These are phyloP conservation scores for Lucinisca nassula DNA, from an alignment of 2,888 invertebrate species.

Conservation along the genomic window DNA sequence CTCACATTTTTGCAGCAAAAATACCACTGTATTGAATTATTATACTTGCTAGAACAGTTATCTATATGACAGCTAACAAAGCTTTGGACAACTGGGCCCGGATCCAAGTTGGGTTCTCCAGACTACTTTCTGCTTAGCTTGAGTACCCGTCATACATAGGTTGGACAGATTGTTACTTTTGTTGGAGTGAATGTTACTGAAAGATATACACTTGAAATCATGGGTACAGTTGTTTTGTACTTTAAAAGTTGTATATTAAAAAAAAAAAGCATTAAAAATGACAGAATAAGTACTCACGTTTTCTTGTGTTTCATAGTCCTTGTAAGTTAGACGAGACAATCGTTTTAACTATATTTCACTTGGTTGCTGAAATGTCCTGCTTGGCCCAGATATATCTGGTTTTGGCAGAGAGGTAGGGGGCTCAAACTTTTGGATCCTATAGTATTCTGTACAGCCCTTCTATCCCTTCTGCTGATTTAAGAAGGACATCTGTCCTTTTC, in stretches of 20 bases:
- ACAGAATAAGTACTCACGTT: not conserved
- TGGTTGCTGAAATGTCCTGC: not conserved
- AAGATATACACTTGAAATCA: not conserved
- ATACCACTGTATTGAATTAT: no score
- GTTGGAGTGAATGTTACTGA: not conserved
- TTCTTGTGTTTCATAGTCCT: not conserved
- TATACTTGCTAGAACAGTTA: no score
- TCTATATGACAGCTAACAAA: no score
- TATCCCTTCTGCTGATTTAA: no score
- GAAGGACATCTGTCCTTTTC: no score
- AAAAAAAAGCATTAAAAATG: slow-evolving; percentile 38
- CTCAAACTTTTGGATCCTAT: not conserved
- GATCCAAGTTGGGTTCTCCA: not conserved
- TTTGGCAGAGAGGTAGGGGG: not conserved
- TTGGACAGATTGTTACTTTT: not conserved
- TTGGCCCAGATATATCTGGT: not conserved
- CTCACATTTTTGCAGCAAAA: no score
- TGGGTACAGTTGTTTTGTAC: slow-evolving; percentile 62
- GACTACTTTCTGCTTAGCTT: not conserved
- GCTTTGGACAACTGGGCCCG: not conserved
- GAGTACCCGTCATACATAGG: not conserved
- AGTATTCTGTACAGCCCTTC: no score
- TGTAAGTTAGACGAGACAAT: no score
- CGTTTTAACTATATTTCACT: no score
- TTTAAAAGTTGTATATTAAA: slow-evolving; percentile 53